phyloP scores from a whole-genome alignment of 2,888 invertebrate species.

The Augochlorella aurata region DNA sequence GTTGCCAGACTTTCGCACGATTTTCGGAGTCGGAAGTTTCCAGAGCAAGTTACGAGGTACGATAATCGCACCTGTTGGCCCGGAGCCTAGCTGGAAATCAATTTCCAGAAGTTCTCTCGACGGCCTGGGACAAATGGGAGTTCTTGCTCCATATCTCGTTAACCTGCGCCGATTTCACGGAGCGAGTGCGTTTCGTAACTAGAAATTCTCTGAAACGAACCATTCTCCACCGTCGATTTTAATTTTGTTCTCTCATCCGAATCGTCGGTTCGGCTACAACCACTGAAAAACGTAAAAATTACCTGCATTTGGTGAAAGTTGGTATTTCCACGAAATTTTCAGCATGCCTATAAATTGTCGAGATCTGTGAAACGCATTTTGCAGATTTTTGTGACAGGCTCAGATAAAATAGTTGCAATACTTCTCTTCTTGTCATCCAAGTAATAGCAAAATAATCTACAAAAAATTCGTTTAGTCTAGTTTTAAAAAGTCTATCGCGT shows the following conservation, averaged over 20 bases:
- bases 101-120: constrained; percentile 58
- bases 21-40: constrained; percentile 30
- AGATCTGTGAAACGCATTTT: too few relatives aligned
- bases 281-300: too few relatives aligned
- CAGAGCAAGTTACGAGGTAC: constrained; percentile 26
- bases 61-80: constrained; percentile 55
- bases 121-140: constrained; percentile 22
- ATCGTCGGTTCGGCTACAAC: too few relatives aligned
- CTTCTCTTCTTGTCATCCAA: too few relatives aligned
- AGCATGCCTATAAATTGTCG: too few relatives aligned
- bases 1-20: constrained; percentile 1
- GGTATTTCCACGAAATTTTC: too few relatives aligned
- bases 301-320: too few relatives aligned
- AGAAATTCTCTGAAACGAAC: constrained; percentile 32
- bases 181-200: constrained; percentile 42
- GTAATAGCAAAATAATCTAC: too few relatives aligned
- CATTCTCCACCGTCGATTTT: not conserved
- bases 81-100: constrained; percentile 46
- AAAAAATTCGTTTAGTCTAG: too few relatives aligned
- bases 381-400: too few relatives aligned
- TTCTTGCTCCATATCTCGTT: constrained; percentile 55
- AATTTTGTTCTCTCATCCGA: not conserved
- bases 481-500: too few relatives aligned
- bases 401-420: too few relatives aligned
- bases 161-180: constrained; percentile 41